Evolutionary conservation across 2,113 vertebrate genomes (phyloP), one percentile per base, ranked within the genome.

Genomic region (Myanophis thanlyinensis): DNA sequence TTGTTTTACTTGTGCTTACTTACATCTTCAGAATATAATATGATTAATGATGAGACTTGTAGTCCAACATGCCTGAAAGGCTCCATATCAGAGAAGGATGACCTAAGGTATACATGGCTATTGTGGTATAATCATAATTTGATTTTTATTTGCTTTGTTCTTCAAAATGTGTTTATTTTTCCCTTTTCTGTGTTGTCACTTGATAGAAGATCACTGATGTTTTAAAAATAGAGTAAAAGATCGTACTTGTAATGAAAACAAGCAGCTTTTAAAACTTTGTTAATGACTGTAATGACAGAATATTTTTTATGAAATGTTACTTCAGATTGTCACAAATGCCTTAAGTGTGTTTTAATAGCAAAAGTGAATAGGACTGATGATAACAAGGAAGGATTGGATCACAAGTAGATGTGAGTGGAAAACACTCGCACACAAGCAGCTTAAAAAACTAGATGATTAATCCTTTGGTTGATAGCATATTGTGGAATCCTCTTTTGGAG

Each of bases 131-230:
- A 1, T 4, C 27, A 92, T 44, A 56, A 44, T 49, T 54, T 91
- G 62, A 27, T 0, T 0, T 85, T 3, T 92, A 80, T 95, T 40
- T 85, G 48, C 10, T 53, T 90, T 12, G 27, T 94, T 88, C 25
- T 4, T 1, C 0, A 18, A 27, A 8, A 87, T 67, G 40, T 93
- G 88, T 90, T 25, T 12, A 13, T 88, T 5, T 80, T 90, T 90
- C 3, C 6, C 90, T 27, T 90, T 8, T 93, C 51, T 89, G 44
- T 93, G 27, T 93, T 91, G 27, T 89, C 44, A 27, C 91, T 90
- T 89, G 73, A 25, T 87, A 56, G 52, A 44, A 91, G 49, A 49
- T 15, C 44, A n/a, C 46, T 90, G 44, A 25, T 85, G 56, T 52
- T 46, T 51, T 85, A 85, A 84, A 87, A 93, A 85, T 89, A 47